These are phyloP conservation scores for Dicentrarchus labrax DNA, from an alignment of 2,113 vertebrate genomes.

Conservation along the genomic window DNA sequence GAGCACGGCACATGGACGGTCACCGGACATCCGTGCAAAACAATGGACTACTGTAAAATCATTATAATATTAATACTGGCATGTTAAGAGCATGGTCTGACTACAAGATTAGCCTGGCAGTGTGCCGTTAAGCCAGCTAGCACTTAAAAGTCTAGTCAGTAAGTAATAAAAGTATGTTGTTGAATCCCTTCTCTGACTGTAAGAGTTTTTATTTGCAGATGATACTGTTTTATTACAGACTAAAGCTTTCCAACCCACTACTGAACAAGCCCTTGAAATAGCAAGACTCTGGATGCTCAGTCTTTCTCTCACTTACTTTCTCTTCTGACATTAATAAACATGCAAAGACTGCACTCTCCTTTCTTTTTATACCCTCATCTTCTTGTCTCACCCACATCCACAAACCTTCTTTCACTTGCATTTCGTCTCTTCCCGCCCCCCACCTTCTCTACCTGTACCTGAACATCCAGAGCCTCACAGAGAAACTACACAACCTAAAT, in stretches of 20 bases:
- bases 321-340: conserved; percentile 21
- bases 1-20: conserved; percentile 32
- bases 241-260: conserved; percentile 40
- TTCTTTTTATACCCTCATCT: not conserved
- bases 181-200: conserved; percentile 7
- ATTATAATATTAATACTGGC: conserved; percentile 40
- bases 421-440: not conserved
- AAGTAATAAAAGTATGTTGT: conserved; percentile 11
- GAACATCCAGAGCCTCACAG: conserved; percentile 50
- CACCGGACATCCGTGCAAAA: conserved; percentile 46
- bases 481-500: not conserved
- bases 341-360: not conserved
- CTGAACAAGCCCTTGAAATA: conserved; percentile 65
- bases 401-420: conserved; percentile 56
- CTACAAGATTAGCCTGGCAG: conserved; percentile 38
- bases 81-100: conserved; percentile 37
- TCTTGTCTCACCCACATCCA: conserved; percentile 52
- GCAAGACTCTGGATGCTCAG: conserved; percentile 49
- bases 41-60: conserved; percentile 33
- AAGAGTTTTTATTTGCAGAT: not conserved
- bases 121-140: conserved; percentile 11
- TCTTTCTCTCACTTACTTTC: conserved; percentile 7
- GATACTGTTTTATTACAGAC: conserved; percentile 25
- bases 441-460: not conserved
- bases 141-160: conserved; percentile 19